A percentile compares a stretch with the other conserved stretches of the same genome.
Conservation (phyloP, 2,797 vertebrate genomes). For the Paguma larvata region DNA sequence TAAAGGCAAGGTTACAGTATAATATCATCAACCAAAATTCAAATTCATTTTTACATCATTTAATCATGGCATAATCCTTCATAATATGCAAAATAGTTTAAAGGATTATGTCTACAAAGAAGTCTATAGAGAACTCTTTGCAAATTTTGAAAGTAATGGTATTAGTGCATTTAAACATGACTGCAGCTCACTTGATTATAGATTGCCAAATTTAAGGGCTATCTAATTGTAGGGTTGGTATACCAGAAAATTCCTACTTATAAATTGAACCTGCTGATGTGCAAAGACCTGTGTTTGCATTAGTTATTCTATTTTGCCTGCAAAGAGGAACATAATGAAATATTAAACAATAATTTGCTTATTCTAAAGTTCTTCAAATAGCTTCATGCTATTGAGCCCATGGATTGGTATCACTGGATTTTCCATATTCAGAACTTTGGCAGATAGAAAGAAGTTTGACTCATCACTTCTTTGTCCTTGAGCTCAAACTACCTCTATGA, state of each 20-base stretch:
- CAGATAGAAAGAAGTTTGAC: not conserved
- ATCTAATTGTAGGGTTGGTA: not conserved
- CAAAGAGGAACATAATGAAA: not conserved
- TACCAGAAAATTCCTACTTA: not conserved
- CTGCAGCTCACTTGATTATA: constrained; percentile 31
- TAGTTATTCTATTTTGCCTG: not conserved
- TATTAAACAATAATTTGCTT: not conserved
- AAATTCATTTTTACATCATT: not conserved
- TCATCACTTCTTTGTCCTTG: not conserved
- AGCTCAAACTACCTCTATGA: not conserved
- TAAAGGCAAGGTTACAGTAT: constrained; percentile 33
- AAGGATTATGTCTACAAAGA: constrained; percentile 14
- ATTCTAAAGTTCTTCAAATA: not conserved
- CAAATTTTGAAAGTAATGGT: constrained; percentile 33
- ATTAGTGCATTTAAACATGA: constrained; percentile 6
- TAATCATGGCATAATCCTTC: constrained; percentile 38
- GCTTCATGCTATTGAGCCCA: not conserved
- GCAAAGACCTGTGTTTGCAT: not conserved
- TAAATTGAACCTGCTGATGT: not conserved
- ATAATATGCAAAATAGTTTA: not conserved
- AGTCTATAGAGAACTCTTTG: not conserved
- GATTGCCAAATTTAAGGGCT: not conserved
- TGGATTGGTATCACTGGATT: not conserved
- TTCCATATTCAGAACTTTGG: not conserved
- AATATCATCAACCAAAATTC: not conserved